Percentiles rank a stretch among this genome's conserved stretches.
Evolutionary conservation across 2,888 invertebrate genomes (phyloP).

Genomic region (Quadroppia sp.): DNA sequence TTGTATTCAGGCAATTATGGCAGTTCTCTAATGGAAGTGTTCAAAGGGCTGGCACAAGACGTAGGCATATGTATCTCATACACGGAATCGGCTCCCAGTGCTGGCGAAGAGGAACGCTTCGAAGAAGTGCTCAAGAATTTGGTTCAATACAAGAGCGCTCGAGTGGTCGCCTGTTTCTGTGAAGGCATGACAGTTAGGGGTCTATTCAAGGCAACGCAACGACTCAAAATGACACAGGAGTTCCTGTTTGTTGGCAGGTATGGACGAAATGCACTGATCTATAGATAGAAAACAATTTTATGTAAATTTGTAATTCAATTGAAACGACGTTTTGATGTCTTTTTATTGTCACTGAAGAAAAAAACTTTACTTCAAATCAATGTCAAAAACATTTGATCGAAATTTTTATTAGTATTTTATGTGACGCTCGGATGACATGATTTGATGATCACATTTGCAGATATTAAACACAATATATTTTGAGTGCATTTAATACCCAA

Average conservation of each 20-base stretch:
- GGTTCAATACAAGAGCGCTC: conserved; percentile 58
- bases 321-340: neutral
- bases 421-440: neutral
- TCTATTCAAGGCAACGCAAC: conserved; percentile 61
- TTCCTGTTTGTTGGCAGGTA: conserved; percentile 67
- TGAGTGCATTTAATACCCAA: no score
- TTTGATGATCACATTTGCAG: no score
- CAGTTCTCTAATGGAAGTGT: conserved; percentile 69
- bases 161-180: conserved; percentile 72
- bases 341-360: neutral
- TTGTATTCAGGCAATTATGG: conserved; percentile 65
- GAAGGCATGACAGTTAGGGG: conserved; percentile 68
- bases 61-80: conserved; percentile 68
- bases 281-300: no score
- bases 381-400: neutral
- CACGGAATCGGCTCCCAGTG: conserved; percentile 62
- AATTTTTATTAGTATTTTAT: neutral
- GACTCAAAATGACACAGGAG: conserved; percentile 59
- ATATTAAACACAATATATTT: no score
- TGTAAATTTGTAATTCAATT: no score
- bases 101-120: conserved; percentile 59
- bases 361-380: neutral
- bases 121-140: conserved; percentile 58
- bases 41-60: conserved; percentile 64
- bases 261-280: no score